Conservation (phyloP, 2,797 vertebrate species). For the Potorous gilbertii region DNA sequence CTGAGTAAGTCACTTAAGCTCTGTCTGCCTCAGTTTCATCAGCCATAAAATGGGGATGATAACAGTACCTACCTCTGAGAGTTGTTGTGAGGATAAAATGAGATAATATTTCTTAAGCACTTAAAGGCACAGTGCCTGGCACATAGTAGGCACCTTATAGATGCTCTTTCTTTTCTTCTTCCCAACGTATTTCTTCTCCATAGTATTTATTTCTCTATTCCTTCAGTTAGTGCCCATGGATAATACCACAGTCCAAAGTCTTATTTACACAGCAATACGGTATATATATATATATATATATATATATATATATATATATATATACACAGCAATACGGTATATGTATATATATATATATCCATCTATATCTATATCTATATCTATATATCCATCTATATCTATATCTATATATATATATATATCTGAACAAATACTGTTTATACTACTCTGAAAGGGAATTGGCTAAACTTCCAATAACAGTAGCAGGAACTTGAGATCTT, state of each 20-base stretch:
- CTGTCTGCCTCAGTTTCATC: neutral
- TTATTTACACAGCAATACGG: neutral
- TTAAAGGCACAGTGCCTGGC: neutral
- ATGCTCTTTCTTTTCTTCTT: neutral
- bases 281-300: no score
- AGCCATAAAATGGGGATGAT: neutral
- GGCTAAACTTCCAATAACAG: neutral
- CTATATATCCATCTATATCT: no score
- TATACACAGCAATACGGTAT: no score
- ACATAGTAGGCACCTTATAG: neutral
- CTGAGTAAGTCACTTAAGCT: neutral
- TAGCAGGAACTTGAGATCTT: neutral
- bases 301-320: no score
- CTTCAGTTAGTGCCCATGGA: neutral
- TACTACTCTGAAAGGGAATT: neutral
- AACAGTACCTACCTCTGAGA: neutral
- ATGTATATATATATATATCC: no score
- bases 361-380: no score
- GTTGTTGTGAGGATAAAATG: neutral
- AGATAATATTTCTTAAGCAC: neutral
- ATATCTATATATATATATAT: no score
- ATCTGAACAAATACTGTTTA: neutral
- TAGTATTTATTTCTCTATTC: neutral
- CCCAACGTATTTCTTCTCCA: neutral
- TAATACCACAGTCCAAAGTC: neutral